Base-by-base conservation (phyloP, 2,888 invertebrate genomes). In the Agapostemon virescens region DNA sequence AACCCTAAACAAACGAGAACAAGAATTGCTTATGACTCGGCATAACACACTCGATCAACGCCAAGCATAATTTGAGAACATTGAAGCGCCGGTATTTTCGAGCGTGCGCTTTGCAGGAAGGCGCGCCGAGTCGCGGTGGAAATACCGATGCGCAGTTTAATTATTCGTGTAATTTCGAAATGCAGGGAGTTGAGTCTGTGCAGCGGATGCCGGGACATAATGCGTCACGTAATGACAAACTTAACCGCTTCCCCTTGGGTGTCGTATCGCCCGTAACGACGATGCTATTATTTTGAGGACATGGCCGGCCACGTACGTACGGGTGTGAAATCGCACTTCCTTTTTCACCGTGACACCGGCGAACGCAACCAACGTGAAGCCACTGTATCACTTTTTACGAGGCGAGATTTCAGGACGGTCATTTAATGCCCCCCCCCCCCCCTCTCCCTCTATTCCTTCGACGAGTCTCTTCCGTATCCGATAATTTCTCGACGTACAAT, bases 221-320 rank as follows among this genome's bases (percentile, higher is more conserved):
- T 86, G 78, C 79, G 70, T 66, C 69, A 69, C 75, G 77, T 87
- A 87, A 87, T 84, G 86, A 81, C 82, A 79, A 87, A 85, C 88
- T 85, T 85, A 83, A 87, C 81, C 75, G 84, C 61, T 84, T 76
- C 86, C 86, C 83, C 88, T 42, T 77, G 86, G 77, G 84, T 82
- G 52, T 74, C 77, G 82, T 86, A 85, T 78, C 81, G 84, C 66
- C 74, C 74, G 76, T 72, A 81, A 85, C 81, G 77, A 74, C 69
- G 77, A 79, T 15, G 85, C 79, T 72, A 85, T 86, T 86, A 86
- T 79, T 84, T 74, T 74, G 78, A 78, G 77, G 81, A 78, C 78
- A 75, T 69, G 61, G 69, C 52, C 70, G 75, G 42, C 70, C 79
- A 63, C 42, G 42, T 71, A 69, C 63, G 40, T 77, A 77, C n/a